Evolutionary conservation across 2,797 vertebrate genomes (phyloP).

Genomic region (Lates japonicus): DNA sequence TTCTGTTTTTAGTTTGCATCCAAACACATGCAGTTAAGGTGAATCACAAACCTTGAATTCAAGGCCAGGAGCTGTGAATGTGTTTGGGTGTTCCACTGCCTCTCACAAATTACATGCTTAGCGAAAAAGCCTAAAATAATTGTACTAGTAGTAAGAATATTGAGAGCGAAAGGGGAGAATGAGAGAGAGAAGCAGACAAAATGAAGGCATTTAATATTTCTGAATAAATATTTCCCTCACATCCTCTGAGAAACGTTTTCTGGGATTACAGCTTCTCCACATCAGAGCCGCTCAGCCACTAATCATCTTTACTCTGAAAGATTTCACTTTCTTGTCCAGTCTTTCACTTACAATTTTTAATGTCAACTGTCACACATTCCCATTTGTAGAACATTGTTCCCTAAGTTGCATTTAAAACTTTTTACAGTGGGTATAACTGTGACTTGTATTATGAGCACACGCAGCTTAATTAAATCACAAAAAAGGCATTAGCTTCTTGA

Average conservation of each 20-base stretch:
- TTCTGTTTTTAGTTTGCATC: not conserved
- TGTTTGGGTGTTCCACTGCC: not conserved
- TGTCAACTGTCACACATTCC: conserved; percentile 51
- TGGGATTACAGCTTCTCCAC: conserved; percentile 66
- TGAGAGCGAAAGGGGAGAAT: not conserved
- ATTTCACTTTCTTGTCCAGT: conserved; percentile 63
- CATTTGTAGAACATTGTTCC: conserved; percentile 47
- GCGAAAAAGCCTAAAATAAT: not conserved
- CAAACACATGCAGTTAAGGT: conserved; percentile 2
- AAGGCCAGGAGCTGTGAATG: not conserved
- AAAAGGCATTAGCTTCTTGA: conserved; percentile 21
- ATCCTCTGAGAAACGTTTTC: conserved; percentile 42
- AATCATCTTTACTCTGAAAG: conserved; percentile 71
- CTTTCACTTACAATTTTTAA: conserved; percentile 65
- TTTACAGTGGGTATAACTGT: conserved; percentile 1
- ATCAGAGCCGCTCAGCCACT: conserved; percentile 63
- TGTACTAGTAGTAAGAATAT: not conserved
- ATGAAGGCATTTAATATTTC: conserved; percentile 26
- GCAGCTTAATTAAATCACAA: conserved; percentile 47
- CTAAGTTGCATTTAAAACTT: conserved; percentile 42
- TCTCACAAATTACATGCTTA: conserved; percentile 3
- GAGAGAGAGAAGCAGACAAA: not conserved
- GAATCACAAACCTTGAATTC: not conserved
- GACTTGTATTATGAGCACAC: conserved; percentile 16
- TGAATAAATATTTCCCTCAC: conserved; percentile 54